A percentile compares a stretch with the other conserved stretches of the same genome.
These are phyloP conservation scores for Drosophila bipectinata DNA, from an alignment of 1,140 invertebrate genomes.

Conservation along the genomic window DNA sequence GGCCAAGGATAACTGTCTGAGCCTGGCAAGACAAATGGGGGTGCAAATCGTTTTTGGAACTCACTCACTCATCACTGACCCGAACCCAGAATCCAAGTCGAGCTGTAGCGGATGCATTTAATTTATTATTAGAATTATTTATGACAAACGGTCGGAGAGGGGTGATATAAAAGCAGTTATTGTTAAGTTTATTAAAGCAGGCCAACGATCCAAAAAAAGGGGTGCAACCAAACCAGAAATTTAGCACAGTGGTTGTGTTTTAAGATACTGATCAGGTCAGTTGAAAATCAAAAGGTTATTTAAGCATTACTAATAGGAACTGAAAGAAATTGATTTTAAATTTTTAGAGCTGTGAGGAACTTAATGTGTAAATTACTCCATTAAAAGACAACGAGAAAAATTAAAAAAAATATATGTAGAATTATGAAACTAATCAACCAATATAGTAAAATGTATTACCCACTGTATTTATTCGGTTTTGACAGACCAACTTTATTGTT, in stretches of 20 bases:
- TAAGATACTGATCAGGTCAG: neutral
- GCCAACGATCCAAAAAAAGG: slow-evolving; percentile 52
- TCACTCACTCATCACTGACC: slow-evolving; percentile 63
- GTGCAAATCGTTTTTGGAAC: slow-evolving; percentile 68
- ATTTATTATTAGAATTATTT: slow-evolving; percentile 84
- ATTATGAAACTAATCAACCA: no score
- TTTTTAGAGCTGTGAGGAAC: neutral
- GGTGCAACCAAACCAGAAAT: slow-evolving; percentile 38
- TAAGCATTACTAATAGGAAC: neutral
- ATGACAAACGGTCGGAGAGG: slow-evolving; percentile 60
- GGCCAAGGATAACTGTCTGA: slow-evolving; percentile 79
- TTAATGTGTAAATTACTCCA: neutral
- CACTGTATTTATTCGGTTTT: slow-evolving; percentile 33
- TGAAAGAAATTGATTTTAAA: neutral
- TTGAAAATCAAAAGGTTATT: slow-evolving; percentile 1
- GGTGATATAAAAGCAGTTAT: slow-evolving; percentile 80
- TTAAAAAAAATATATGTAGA: no score
- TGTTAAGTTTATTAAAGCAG: slow-evolving; percentile 79
- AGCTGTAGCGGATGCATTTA: slow-evolving; percentile 82
- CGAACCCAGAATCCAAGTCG: slow-evolving; percentile 31
- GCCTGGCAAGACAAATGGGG: slow-evolving; percentile 76
- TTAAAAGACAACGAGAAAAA: neutral
- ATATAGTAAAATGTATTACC: neutral
- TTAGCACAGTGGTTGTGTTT: slow-evolving; percentile 57
- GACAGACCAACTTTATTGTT: slow-evolving; percentile 22